Conservation (phyloP, 2,113 vertebrate species). For the Balaeniceps rex region DNA sequence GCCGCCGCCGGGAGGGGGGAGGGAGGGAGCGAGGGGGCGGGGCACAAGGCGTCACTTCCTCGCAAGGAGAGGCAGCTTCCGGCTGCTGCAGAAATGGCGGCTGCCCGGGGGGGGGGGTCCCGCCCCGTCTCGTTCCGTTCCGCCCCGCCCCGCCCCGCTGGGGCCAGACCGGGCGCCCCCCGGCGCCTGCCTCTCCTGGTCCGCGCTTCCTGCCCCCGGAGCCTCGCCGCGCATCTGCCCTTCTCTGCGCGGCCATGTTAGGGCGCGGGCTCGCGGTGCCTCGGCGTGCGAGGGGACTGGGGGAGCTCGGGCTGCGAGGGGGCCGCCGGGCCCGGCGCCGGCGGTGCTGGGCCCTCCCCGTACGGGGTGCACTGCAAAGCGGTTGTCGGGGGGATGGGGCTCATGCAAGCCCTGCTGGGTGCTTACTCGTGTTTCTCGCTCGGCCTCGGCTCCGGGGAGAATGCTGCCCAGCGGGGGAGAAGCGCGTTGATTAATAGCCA, state of each 20-base stretch:
- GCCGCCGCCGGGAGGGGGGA: conserved; percentile 23
- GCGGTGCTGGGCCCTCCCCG: not conserved
- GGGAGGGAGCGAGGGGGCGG: not conserved
- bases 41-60: conserved; percentile 64
- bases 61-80: not conserved
- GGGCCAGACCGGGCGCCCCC: not conserved
- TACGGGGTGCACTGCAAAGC: rapidly evolving
- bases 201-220: no score
- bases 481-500: rapidly evolving
- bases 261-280: not conserved
- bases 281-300: rapidly evolving
- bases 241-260: not conserved
- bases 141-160: not conserved
- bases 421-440: rapidly evolving
- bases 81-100: not conserved
- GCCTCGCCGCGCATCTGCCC: rapidly evolving
- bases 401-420: rapidly evolving
- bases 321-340: no score
- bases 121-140: no score
- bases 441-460: rapidly evolving
- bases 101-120: not conserved
- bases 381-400: rapidly evolving
- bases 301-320: not conserved
- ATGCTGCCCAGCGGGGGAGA: rapidly evolving
- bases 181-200: no score